Conservation (phyloP, 2,113 vertebrate genomes). For the Eudorcas thomsonii region DNA sequence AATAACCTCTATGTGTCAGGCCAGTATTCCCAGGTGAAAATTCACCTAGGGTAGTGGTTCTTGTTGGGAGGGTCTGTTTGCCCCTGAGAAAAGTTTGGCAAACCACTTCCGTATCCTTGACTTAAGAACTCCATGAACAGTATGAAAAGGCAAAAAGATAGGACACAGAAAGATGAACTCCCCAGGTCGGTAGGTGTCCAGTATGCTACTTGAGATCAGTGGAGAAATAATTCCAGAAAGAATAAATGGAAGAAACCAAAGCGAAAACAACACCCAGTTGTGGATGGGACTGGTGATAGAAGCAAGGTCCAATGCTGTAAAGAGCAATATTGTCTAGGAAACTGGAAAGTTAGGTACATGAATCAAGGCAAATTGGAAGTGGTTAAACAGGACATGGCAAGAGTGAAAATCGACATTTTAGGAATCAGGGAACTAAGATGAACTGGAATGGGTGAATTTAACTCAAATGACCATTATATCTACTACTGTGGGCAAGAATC, state of each 20-base stretch:
- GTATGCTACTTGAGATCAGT: not conserved
- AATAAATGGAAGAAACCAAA: not conserved
- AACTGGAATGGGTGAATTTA: not conserved
- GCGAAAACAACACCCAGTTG: not conserved
- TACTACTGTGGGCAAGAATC: not conserved
- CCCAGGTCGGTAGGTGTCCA: not conserved
- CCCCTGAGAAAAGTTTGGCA: not conserved
- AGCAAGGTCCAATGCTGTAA: not conserved
- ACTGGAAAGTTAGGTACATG: not conserved
- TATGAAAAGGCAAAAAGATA: not conserved
- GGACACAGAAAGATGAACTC: not conserved
- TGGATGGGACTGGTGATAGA: not conserved
- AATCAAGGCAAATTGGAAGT: not conserved
- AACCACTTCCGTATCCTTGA: not conserved
- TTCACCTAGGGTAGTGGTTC: not conserved
- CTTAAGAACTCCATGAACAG: not conserved
- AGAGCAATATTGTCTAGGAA: not conserved
- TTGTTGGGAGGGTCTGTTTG: accelerated
- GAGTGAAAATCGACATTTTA: not conserved
- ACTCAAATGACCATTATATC: not conserved
- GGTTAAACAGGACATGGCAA: not conserved
- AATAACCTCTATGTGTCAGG: not conserved
- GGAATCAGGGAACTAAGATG: not conserved
- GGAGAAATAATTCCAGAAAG: not conserved
- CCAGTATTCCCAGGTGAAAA: not conserved